Evolutionary conservation across 2,888 invertebrate genomes (phyloP), one percentile per base, ranked within the genome.

Genomic region (Strigamia transsilvanica): DNA sequence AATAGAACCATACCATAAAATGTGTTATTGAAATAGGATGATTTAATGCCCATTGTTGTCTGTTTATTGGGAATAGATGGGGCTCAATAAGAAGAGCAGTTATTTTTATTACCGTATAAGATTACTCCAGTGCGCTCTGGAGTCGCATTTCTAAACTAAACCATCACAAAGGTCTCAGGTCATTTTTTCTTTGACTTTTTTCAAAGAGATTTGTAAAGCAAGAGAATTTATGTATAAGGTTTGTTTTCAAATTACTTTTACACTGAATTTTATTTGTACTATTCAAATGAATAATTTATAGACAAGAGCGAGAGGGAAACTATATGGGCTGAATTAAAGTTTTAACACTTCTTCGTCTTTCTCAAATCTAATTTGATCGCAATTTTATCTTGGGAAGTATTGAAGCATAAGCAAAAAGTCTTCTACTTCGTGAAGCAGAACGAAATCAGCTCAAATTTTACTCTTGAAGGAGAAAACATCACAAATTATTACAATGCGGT

Each of bases 331-430:
- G 56, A 56, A 18, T 56, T 56, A 56, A 56, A 56, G 56, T 56
- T 56, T 27, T 32, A 73, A 73, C 73, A 73, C 23, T n/a, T 32
- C 13, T 32, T 73, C 21, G 6, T 18, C n/a, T n/a, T 12, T 21
- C 73, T 73, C 73, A 73, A 73, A 73, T 23, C 73, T 32, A 73
- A 73, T 73, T 73, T 73, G 73, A 73, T 73, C 32, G 12, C 23
- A 32, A 27, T 73, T 73, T 73, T 73, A 73, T 73, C 73, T 27
- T 32, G 10, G 4, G 32, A 73, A 73, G 73, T 73, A 73, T 73
- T 73, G 73, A 73, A 73, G 73, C 73, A 73, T 73, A 73, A 73
- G 73, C 32, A 32, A 73, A 73, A 73, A 73, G 23, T 32, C 23
- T 73, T 73, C 73, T 27, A 73, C 32, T n/a, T 73, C 27, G 32